Evolutionary conservation across 2,888 invertebrate genomes (phyloP).

Genomic region (Pyrgus malvae): DNA sequence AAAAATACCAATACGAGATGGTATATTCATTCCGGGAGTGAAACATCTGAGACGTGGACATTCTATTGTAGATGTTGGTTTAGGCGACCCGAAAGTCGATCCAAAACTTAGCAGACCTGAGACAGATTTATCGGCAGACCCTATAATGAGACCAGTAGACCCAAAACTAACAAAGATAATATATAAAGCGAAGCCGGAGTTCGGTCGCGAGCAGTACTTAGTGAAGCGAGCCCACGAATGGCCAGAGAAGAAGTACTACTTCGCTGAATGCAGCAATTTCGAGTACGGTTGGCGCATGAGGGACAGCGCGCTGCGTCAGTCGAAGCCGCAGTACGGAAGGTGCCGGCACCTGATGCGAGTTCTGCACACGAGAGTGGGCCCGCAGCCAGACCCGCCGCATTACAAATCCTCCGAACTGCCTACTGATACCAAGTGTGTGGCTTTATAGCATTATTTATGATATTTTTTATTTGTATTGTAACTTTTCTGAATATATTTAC

Average conservation of each 20-base stretch:
- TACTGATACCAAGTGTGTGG: conserved; percentile 39
- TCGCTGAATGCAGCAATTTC: conserved; percentile 47
- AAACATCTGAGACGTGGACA: conserved; percentile 45
- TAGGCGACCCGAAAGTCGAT: conserved; percentile 50
- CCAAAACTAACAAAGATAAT: conserved; percentile 42
- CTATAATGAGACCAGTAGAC: conserved; percentile 53
- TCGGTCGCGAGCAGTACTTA: conserved; percentile 47
- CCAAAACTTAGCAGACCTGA: conserved; percentile 45
- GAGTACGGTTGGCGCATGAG: conserved; percentile 54
- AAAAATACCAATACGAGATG: conserved; percentile 46
- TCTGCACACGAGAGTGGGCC: conserved; percentile 47
- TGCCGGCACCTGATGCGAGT: conserved; percentile 48
- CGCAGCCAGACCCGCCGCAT: conserved; percentile 50
- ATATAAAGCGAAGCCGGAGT: conserved; percentile 46
- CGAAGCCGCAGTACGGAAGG: conserved; percentile 41
- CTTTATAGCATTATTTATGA: conserved; percentile 9
- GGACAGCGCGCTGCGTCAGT: conserved; percentile 43
- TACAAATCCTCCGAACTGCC: conserved; percentile 44
- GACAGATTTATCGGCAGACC: conserved; percentile 44
- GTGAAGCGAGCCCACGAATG: conserved; percentile 38
- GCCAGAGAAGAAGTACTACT: conserved; percentile 55
- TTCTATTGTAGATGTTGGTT: conserved; percentile 47
- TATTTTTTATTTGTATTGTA: neutral
- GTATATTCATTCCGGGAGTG: conserved; percentile 43
- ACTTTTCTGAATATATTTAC: too few species aligned